Percentiles rank a stretch among this genome's conserved stretches.
phyloP scores from a whole-genome alignment of 2,113 vertebrate species.

The Dicrurus megarhynchus region DNA sequence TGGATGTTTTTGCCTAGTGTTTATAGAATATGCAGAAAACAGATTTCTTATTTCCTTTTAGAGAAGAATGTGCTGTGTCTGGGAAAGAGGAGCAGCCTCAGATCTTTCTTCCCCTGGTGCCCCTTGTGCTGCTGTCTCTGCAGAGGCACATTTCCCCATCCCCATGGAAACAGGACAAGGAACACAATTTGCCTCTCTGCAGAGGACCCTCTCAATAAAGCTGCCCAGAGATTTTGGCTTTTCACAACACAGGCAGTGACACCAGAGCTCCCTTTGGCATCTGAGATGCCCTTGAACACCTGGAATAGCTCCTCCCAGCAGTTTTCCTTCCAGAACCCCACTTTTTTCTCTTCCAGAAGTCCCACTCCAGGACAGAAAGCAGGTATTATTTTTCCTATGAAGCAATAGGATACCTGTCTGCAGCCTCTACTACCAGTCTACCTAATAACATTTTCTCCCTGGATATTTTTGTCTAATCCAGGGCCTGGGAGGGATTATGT shows the following conservation, averaged over 20 bases:
- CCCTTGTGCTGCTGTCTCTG: neutral
- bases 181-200: neutral
- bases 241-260: fast-evolving
- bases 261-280: neutral
- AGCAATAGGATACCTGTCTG: neutral
- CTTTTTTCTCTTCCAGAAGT: neutral
- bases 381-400: neutral
- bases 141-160: neutral
- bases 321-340: neutral
- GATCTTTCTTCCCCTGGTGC: fast-evolving
- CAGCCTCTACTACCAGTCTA: neutral
- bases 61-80: neutral
- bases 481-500: neutral
- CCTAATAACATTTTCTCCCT: neutral
- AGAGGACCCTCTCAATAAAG: neutral
- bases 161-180: neutral
- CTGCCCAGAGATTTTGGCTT: neutral
- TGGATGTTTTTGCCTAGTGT: neutral
- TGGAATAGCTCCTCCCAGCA: neutral
- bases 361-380: neutral
- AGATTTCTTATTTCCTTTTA: neutral
- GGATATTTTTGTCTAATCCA: neutral
- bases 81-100: neutral
- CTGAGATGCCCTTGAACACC: neutral
- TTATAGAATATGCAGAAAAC: neutral